A percentile compares a stretch with the other conserved stretches of the same genome.
phyloP scores from a whole-genome alignment of 2,888 invertebrate species.

The Drosophila anceps region DNA sequence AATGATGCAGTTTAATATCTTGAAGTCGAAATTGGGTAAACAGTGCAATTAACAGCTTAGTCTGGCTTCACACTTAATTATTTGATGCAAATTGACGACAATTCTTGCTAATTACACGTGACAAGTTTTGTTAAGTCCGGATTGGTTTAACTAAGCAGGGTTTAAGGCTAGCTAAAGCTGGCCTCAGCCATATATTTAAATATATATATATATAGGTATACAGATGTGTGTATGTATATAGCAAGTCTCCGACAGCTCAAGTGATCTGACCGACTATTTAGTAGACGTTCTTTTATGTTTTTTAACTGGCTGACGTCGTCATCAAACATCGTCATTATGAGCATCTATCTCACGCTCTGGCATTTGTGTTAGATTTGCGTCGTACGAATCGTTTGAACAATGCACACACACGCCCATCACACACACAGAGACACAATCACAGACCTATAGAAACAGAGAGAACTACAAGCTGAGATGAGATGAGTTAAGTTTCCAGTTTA shows the following conservation, averaged over 20 bases:
- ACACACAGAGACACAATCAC: slow-evolving; percentile 31
- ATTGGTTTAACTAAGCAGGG: slow-evolving; percentile 30
- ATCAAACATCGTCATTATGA: slow-evolving; percentile 35
- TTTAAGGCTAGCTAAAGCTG: not conserved
- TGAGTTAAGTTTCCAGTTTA: slow-evolving; percentile 66
- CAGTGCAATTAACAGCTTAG: slow-evolving; percentile 42
- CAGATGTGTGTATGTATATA: slow-evolving; percentile 7
- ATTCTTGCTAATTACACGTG: slow-evolving; percentile 65
- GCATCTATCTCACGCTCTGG: slow-evolving; percentile 29
- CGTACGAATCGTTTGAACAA: slow-evolving; percentile 66
- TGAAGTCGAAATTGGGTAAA: slow-evolving; percentile 23
- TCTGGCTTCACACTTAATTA: slow-evolving; percentile 29
- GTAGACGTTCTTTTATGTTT: slow-evolving; percentile 32
- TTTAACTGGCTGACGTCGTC: slow-evolving; percentile 51
- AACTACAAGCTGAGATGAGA: slow-evolving; percentile 20
- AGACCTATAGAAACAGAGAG: slow-evolving; percentile 24
- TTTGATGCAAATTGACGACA: slow-evolving; percentile 23
- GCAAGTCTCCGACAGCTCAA: slow-evolving; percentile 27
- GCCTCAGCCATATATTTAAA: not conserved
- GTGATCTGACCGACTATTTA: slow-evolving; percentile 59
- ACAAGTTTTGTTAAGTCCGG: slow-evolving; percentile 39
- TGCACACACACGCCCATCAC: slow-evolving; percentile 49
- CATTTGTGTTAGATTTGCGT: slow-evolving; percentile 71
- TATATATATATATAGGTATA: not conserved
- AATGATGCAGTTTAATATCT: slow-evolving; percentile 9